Conservation (phyloP, 2,888 invertebrate genomes). For the Spialia ferax region DNA sequence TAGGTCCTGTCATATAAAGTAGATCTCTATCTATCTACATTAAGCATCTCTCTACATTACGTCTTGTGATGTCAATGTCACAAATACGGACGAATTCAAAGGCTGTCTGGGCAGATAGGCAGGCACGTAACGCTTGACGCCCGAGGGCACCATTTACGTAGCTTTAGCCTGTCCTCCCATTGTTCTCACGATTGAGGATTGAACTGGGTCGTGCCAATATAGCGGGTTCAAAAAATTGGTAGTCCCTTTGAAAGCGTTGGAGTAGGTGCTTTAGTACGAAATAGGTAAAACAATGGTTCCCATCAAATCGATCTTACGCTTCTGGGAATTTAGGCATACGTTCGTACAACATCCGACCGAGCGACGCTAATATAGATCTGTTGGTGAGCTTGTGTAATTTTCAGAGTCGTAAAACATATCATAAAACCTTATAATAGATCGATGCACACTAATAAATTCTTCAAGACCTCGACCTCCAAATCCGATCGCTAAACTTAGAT, state of each 20-base stretch:
- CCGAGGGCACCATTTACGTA: slow-evolving; percentile 1
- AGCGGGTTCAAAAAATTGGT: background rate
- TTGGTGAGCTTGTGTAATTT: slow-evolving; percentile 3
- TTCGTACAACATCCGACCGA: background rate
- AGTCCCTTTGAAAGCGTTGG: slow-evolving; percentile 1
- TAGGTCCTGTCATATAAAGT: too few relatives aligned
- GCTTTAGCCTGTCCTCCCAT: background rate
- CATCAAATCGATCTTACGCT: background rate
- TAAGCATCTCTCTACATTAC: background rate
- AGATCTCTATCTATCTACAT: background rate
- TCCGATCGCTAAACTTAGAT: background rate
- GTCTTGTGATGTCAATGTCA: background rate
- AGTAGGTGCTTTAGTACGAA: background rate
- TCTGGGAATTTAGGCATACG: background rate
- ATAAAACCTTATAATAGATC: slow-evolving; percentile 1
- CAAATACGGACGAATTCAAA: slow-evolving; percentile 1
- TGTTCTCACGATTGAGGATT: slow-evolving; percentile 1
- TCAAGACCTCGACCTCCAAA: slow-evolving; percentile 5
- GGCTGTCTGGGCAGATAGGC: background rate
- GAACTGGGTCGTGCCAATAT: slow-evolving; percentile 1
- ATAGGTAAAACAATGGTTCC: background rate
- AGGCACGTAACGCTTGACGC: background rate
- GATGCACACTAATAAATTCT: background rate
- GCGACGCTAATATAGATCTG: background rate
- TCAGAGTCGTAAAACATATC: slow-evolving; percentile 4